Conservation (phyloP, 2,113 vertebrate genomes). For the Stigmatopora nigra region DNA sequence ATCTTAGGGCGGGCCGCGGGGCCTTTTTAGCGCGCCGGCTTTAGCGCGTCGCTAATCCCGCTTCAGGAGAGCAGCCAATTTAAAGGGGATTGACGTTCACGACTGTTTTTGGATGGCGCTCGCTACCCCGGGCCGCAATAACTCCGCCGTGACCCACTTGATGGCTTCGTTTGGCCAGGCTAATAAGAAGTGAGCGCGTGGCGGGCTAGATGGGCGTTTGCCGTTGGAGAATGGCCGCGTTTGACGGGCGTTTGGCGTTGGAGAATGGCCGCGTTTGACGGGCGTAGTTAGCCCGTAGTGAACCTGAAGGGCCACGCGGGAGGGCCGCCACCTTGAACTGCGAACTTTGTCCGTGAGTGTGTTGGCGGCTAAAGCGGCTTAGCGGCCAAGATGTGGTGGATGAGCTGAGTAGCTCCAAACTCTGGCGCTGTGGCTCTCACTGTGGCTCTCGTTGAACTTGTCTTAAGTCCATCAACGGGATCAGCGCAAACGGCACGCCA, state of each 20-base stretch:
- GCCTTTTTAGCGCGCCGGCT: slow-evolving; percentile 57
- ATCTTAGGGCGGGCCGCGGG: slow-evolving; percentile 24
- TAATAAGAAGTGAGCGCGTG: no score
- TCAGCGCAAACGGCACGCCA: slow-evolving; percentile 19
- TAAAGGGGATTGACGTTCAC: slow-evolving; percentile 37
- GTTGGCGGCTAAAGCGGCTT: slow-evolving; percentile 18
- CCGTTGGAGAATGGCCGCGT: no score
- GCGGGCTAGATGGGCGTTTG: no score
- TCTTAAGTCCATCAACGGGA: slow-evolving; percentile 43
- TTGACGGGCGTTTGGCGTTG: no score
- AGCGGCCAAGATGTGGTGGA: neutral
- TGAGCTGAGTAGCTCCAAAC: neutral
- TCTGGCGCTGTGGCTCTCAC: neutral
- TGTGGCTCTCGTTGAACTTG: neutral
- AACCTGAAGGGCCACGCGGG: neutral
- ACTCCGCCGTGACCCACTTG: neutral
- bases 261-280: no score
- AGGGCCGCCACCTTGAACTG: slow-evolving; percentile 12
- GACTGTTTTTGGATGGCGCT: neutral
- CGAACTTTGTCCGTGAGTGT: slow-evolving; percentile 14
- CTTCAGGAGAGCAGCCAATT: slow-evolving; percentile 52
- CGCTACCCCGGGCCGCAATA: neutral
- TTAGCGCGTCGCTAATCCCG: slow-evolving; percentile 58
- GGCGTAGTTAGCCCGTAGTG: no score
- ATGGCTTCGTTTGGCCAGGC: neutral